Evolutionary conservation across 2,113 vertebrate genomes (phyloP), one percentile per base, ranked within the genome.

Genomic region (Trichomycterus rosablanca): DNA sequence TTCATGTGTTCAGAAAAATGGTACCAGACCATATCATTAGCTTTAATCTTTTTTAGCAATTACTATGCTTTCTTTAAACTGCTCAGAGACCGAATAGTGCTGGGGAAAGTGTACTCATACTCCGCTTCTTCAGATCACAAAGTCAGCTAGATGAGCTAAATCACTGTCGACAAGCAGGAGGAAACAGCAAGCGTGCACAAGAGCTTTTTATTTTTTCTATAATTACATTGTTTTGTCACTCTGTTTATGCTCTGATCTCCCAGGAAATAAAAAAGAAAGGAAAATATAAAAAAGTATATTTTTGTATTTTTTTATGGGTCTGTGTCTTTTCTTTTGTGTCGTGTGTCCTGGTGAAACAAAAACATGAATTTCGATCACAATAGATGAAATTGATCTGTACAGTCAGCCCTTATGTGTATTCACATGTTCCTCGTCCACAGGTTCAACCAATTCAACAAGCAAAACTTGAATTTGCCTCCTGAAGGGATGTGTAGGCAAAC

Each of bases 41-140:
- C 94, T 0, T 86, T 99, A 74, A 98, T 99, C 71, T 93, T 99
- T 77, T 97, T 99, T 89, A 97, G 94, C 84, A 99, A 99, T 84
- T 99, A 98, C 76, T 95, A 97, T 3, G 91, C 94, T 79, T 97
- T 99, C 81, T 99, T 96, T 85, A 97, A 95, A 76, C 89, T 99
- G 69, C 91, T 99, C 59, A 88, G 96, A 76, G 96, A 99, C 89
- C 90, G 96, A 35, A 90, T 99, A 72, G 95, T 99, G 53, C 67
- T 99, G 63, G 95, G 96, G 54, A 97, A 97, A 75, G 96, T 95
- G 4, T 99, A 97, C 73, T 89, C 94, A 0, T 97, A 93, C 18
- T 85, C 89, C 60, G 87, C 76, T 82, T 88, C 91, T 49, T 86
- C 92, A 2, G 93, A 95, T 76, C 92, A 92, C 68, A 97, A 94